These are phyloP conservation scores for Amiota minor DNA, from an alignment of 2,888 invertebrate genomes.

Conservation along the genomic window DNA sequence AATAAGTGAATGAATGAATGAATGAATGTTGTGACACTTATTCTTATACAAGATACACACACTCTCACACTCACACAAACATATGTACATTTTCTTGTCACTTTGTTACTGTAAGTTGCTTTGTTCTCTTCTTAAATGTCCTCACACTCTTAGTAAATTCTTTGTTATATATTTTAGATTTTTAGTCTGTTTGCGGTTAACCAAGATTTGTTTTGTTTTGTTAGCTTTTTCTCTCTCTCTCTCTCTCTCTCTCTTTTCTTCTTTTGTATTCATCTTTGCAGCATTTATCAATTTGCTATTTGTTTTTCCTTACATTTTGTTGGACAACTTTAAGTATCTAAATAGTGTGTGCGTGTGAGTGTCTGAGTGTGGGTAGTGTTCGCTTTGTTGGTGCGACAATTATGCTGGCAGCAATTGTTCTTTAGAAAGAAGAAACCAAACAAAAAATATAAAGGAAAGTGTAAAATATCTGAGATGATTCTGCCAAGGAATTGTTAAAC, in stretches of 20 bases:
- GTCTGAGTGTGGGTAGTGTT: too few species aligned
- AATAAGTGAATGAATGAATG: constrained; percentile 33
- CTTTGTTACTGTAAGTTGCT: too few species aligned
- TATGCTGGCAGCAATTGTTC: constrained; percentile 23
- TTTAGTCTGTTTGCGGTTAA: constrained; percentile 27
- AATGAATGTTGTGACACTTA: constrained; percentile 42
- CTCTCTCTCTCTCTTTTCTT: constrained; percentile 16
- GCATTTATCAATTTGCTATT: constrained; percentile 34
- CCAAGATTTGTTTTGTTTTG: constrained; percentile 33
- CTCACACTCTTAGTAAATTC: too few species aligned
- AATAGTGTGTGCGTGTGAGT: too few species aligned
- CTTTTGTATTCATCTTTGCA: constrained; percentile 21
- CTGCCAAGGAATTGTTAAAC: constrained; percentile 9
- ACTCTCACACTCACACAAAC: too few species aligned
- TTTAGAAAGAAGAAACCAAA: not conserved
- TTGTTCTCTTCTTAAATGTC: too few species aligned
- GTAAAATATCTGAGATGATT: constrained; percentile 27
- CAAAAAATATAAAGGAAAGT: not conserved
- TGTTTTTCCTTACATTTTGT: constrained; percentile 18
- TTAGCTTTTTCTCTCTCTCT: constrained; percentile 1
- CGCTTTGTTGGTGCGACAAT: constrained; percentile 17
- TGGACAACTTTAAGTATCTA: too few species aligned
- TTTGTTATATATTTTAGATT: constrained; percentile 26
- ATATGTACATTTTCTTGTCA: too few species aligned
- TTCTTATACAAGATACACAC: constrained; percentile 21